Conservation (phyloP, 1,140 invertebrate genomes). For the Aporrectodea caliginosa region DNA sequence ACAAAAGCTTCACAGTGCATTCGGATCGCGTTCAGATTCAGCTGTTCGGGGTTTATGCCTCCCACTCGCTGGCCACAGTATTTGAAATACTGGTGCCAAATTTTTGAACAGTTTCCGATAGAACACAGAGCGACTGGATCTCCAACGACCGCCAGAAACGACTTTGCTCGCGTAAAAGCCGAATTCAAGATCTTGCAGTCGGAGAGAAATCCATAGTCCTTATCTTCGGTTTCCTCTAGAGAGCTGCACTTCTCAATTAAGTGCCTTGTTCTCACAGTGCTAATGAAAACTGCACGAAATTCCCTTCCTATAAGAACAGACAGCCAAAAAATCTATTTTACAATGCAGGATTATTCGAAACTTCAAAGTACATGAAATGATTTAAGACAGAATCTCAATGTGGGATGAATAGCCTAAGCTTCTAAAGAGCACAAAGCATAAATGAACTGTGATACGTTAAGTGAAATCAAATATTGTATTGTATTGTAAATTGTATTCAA, state of each 20-base stretch:
- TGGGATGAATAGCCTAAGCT: too few species aligned
- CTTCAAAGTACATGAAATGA: too few species aligned
- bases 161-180: constrained; percentile 79
- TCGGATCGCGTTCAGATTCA: constrained; percentile 37
- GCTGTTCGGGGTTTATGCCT: constrained; percentile 32
- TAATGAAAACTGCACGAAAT: constrained; percentile 78
- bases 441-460: too few species aligned
- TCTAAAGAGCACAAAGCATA: too few species aligned
- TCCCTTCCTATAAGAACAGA: constrained; percentile 65
- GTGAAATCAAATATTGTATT: neutral
- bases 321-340: constrained; percentile 14
- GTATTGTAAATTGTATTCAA: neutral
- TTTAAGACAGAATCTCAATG: too few species aligned
- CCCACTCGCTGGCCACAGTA: constrained; percentile 14
- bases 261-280: constrained; percentile 73
- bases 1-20: neutral
- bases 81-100: constrained; percentile 50
- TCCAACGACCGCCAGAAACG: constrained; percentile 79
- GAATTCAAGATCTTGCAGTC: constrained; percentile 81
- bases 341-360: too few species aligned
- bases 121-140: constrained; percentile 81
- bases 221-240: constrained; percentile 64
- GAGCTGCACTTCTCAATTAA: constrained; percentile 61
- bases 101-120: constrained; percentile 70
- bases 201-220: constrained; percentile 80